Base-by-base conservation (phyloP, 2,113 vertebrate species). In the Terrapene triunguis region DNA sequence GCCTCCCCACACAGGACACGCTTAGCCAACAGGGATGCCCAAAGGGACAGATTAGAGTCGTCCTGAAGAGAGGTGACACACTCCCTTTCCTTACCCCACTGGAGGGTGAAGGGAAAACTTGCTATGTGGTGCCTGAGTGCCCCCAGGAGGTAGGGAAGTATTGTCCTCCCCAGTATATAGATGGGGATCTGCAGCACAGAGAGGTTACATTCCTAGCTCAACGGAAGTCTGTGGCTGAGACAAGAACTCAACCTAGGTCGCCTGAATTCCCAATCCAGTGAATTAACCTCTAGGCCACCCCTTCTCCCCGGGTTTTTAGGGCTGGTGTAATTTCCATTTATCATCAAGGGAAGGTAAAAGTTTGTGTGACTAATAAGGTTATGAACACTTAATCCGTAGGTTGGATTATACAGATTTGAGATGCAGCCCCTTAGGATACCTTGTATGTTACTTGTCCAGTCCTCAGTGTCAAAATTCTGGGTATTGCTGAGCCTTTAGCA, bases 351-450 rank as follows among this genome's bases (percentile, higher is more conserved):
- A 32, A 62, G 59, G 14, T 10, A 47, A 47, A 59, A 12, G 10
- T 65, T 22, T 65, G 19, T 47, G 0, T 80, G 84, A 57, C 84
- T 84, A 50, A 54, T 83, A 14, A 11, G 42, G 25, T 57, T 48
- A 2, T 87, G 25, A 81, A 9, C 38, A 0, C 0, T 25, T 76
- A 79, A 19, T 78, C 13, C 62, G n/a, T 5, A 83, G 1, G 27
- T 32, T 0, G 32, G 87, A 62, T 44, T 82, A 12, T 0, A 0
- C 47, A 11, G 19, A 19, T 35, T 19, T n/a, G 65, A 21, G 32
- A 2, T 78, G 65, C 85, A 82, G 19, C 84, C 74, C 57, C 82
- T 88, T 12, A 53, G 19, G 53, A 53, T 53, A 19, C 83, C 91
- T 55, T 24, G 6, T 85, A 1, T 54, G 0, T 79, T 90, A 69